Evolutionary conservation across 2,888 invertebrate genomes (phyloP), one percentile per base, ranked within the genome.

Genomic region (Trichopoda pennipes): DNA sequence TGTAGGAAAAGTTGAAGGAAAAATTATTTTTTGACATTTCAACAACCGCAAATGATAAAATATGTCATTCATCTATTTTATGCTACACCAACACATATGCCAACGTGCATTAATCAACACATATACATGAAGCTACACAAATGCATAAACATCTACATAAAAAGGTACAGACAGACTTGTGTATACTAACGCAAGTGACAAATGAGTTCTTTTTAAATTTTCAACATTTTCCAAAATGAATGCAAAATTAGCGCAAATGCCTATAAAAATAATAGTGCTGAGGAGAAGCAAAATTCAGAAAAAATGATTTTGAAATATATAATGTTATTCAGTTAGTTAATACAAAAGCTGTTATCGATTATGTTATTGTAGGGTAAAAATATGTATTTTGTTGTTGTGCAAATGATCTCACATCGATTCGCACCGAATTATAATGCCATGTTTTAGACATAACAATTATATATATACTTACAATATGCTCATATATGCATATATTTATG

Each of bases 41-140:
- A 72, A 63, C 70, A 72, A 76, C 80, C 76, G 38, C 76, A 72
- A 76, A 76, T 81, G 61, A 72, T 76, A 76, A 78, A 72, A 76
- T 72, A 72, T 81, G 76, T 76, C 80, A 76, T 28, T 56, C 76
- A 66, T 76, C 58, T 75, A 66, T 80, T 64, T 19, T 38, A 21
- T 53, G 69, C 63, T 58, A 58, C 19, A 32, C 42, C 28, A 17
- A 23, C 19, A 58, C 19, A 19, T 28, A 16, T 42, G 51, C 49
- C 10, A 38, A 58, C 32, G 16, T 19, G 16, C 51, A 58, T 66
- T 75, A 66, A 75, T 75, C 58, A 66, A 75, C 21, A 38, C 35
- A 35, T 17, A 10, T 47, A 17, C 17, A 47, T 17, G 17, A n/a
- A 47, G 17, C 17, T n/a, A 58, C 19, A 12, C 19, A 56, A 44